Evolutionary conservation across 2,797 vertebrate genomes (phyloP).

Genomic region (Rhincodon typus): DNA sequence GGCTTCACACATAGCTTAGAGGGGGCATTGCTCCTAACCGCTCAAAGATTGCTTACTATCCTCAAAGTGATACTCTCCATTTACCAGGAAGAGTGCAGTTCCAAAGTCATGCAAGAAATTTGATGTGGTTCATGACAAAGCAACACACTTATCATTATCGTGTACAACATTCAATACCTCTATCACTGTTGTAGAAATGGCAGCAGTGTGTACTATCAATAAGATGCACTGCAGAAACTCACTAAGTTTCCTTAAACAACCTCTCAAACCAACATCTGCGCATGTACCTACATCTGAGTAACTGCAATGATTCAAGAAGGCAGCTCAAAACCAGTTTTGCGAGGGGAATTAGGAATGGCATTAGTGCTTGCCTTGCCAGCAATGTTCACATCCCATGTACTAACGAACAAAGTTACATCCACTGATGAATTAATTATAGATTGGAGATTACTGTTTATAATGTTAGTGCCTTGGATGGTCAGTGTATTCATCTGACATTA

Average conservation of each 20-base stretch:
- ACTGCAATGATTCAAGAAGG: neutral
- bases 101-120: neutral
- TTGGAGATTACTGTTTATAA: neutral
- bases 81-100: neutral
- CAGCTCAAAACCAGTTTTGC: neutral
- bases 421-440: neutral
- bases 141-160: neutral
- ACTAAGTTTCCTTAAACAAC: neutral
- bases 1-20: too few species aligned
- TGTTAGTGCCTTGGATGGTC: neutral
- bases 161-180: neutral
- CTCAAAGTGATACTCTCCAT: neutral
- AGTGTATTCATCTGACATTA: neutral
- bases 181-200: neutral
- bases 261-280: neutral
- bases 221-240: neutral
- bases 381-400: too few species aligned
- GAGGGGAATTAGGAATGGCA: neutral
- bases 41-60: neutral
- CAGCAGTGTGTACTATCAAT: neutral
- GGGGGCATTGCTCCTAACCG: neutral
- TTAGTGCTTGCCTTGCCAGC: neutral
- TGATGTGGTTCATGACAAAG: neutral
- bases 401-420: neutral
- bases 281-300: neutral